Percentiles rank a stretch among this genome's conserved stretches.
These are phyloP conservation scores for Tetragonula clypearis DNA, from an alignment of 1,140 invertebrate species.

Conservation along the genomic window DNA sequence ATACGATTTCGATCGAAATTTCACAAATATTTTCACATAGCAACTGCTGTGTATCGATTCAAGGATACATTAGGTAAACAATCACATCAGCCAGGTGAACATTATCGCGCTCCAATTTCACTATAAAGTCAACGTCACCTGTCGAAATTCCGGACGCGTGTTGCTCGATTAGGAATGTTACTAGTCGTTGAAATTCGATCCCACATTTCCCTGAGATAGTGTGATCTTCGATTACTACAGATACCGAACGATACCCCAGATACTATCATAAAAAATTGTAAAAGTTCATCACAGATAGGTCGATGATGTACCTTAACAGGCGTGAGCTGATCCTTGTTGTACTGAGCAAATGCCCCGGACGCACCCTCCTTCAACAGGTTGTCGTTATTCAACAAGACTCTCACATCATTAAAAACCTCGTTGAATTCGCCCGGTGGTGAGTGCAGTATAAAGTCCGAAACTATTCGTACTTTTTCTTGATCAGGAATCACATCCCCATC, in stretches of 20 bases:
- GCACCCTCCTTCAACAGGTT: conserved; percentile 97
- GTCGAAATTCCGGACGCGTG: conserved; percentile 41
- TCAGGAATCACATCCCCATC: conserved; percentile 89
- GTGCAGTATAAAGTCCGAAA: conserved; percentile 98
- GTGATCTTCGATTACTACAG: conserved; percentile 16
- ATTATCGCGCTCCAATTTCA: conserved; percentile 55
- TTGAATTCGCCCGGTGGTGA: conserved; percentile 99
- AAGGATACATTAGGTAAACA: conserved; percentile 41
- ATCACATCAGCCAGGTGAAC: conserved; percentile 44
- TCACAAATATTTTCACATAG: conserved; percentile 13
- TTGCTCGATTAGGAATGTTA: conserved; percentile 40
- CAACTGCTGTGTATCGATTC: conserved; percentile 3
- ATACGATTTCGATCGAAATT: conserved; percentile 9
- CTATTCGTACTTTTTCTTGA: conserved; percentile 96
- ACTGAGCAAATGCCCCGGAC: conserved; percentile 97
- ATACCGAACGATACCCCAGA: conserved; percentile 13
- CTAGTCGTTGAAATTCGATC: conserved; percentile 47
- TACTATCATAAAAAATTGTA: conserved; percentile 45
- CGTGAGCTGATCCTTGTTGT: conserved; percentile 99
- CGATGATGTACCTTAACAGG: conserved; percentile 86
- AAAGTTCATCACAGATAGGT: conserved; percentile 43
- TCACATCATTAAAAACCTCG: conserved; percentile 99
- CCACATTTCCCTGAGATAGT: neutral
- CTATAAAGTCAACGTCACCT: conserved; percentile 49
- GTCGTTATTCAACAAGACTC: conserved; percentile 97